Base-by-base conservation (phyloP, 2,113 vertebrate species). In the Paradoxurus hermaphroditus region DNA sequence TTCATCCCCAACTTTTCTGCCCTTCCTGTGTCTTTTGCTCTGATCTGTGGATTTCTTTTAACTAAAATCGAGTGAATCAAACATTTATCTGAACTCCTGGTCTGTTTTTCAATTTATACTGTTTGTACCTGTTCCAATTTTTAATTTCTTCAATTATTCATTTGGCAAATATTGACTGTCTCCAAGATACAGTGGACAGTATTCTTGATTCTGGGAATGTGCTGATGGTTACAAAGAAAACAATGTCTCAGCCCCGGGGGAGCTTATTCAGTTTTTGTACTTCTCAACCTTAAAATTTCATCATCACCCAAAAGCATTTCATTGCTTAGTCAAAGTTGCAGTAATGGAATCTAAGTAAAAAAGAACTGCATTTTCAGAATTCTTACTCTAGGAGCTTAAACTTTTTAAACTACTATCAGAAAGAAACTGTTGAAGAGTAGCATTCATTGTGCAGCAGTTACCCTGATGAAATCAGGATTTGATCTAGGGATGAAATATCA, bases 151-250 rank as follows among this genome's bases (percentile, higher is more conserved):
- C 56, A 92, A 0, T 94, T 97, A 94, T 92, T 93, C 27, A 90
- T 87, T 95, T 11, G 65, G 44, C 79, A 95, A 96, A 85, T 90
- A 95, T 95, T 87, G 91, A 95, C 90, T 75, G 70, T 96, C 34
- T 72, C 73, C 84, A 70, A 95, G 89, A 95, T 72, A 91, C 53
- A 46, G 14, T 96, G 86, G 44, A 44, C 15, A 53, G 23, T 84
- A 25, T 79, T 96, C 53, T 78, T 59, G 29, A 53, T 49, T 59
- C 41, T 90, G 62, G 29, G 27, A 77, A 92, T 94, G 34, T 56
- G 19, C 41, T 81, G 25, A 13, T 93, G 56, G 87, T 93, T 93
- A 44, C n/a, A 81, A 92, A 96, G 87, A n/a, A 86, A 82, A 84
- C 36, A 15, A 7, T 27, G 11, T 70, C 23, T n/a, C 4, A 46